These are phyloP conservation scores for Probaryconus sp. DNA, from an alignment of 1,140 invertebrate species.

Conservation along the genomic window DNA sequence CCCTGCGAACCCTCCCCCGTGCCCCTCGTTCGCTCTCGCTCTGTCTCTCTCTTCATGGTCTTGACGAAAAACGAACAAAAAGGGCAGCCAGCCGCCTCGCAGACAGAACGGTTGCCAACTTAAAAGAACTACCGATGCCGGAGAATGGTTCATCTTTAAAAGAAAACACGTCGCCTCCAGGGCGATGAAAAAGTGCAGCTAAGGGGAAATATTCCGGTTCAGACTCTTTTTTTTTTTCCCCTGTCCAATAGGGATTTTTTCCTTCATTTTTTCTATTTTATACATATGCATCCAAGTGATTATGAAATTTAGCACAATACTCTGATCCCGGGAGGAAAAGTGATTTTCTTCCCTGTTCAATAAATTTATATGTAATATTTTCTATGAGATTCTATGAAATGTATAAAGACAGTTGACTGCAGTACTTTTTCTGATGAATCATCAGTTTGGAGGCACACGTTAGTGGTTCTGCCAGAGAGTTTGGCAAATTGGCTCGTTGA, in stretches of 20 bases:
- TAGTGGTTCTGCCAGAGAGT: slow-evolving; percentile 19
- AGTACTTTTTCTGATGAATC: neutral
- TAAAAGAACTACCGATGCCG: slow-evolving; percentile 66
- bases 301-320: no score
- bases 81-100: slow-evolving; percentile 50
- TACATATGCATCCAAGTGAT: no score
- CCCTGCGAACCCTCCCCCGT: no score
- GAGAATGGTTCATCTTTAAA: slow-evolving; percentile 16
- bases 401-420: neutral
- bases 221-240: no score
- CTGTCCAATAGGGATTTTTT: no score
- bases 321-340: no score
- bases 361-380: no score
- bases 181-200: neutral
- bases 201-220: slow-evolving; percentile 1
- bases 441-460: slow-evolving; percentile 3
- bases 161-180: slow-evolving; percentile 4
- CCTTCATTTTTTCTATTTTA: no score
- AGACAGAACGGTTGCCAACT: slow-evolving; percentile 68
- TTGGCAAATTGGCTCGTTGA: slow-evolving; percentile 18
- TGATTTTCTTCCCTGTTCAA: no score
- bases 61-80: slow-evolving; percentile 51
- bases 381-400: no score
- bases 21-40: slow-evolving; percentile 56
- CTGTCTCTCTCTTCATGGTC: slow-evolving; percentile 53